phyloP scores from a whole-genome alignment of 1,140 invertebrate genomes.

The Calephelis nemesis region DNA sequence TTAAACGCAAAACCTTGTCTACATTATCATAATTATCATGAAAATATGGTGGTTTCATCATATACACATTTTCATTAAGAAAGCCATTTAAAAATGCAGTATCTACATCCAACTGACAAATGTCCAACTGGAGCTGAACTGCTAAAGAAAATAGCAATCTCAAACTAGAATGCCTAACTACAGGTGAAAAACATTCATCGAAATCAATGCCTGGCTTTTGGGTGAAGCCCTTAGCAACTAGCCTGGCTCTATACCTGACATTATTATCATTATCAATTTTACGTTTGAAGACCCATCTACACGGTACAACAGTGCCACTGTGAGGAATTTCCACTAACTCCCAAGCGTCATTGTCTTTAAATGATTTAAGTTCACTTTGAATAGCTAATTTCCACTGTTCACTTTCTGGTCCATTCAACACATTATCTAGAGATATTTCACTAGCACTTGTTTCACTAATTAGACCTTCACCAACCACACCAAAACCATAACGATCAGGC shows the following conservation, averaged over 20 bases:
- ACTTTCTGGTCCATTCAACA: constrained; percentile 20
- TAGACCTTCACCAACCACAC: not conserved
- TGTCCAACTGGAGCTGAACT: not conserved
- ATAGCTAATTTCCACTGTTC: constrained; percentile 17
- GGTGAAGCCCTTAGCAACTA: not conserved
- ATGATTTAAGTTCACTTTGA: constrained; percentile 7
- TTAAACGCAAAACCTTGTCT: not conserved
- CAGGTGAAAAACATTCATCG: constrained; percentile 29
- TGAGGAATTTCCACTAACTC: not conserved
- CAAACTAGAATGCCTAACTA: constrained; percentile 30
- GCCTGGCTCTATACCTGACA: constrained; percentile 31
- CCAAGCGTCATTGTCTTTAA: constrained; percentile 16
- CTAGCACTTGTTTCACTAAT: not conserved
- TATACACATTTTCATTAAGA: not conserved
- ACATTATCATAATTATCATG: not conserved
- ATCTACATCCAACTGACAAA: not conserved
- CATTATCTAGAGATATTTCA: constrained; percentile 3
- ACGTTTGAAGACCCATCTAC: constrained; percentile 15
- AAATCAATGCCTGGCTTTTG: not conserved
- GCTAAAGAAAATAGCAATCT: not conserved
- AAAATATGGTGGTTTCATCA: not conserved
- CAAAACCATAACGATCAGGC: not conserved
- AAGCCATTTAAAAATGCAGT: not conserved
- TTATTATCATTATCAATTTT: constrained; percentile 23
- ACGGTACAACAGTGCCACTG: constrained; percentile 10